Evolutionary conservation across 2,113 vertebrate species (phyloP).

Genomic region (Ictalurus furcatus): DNA sequence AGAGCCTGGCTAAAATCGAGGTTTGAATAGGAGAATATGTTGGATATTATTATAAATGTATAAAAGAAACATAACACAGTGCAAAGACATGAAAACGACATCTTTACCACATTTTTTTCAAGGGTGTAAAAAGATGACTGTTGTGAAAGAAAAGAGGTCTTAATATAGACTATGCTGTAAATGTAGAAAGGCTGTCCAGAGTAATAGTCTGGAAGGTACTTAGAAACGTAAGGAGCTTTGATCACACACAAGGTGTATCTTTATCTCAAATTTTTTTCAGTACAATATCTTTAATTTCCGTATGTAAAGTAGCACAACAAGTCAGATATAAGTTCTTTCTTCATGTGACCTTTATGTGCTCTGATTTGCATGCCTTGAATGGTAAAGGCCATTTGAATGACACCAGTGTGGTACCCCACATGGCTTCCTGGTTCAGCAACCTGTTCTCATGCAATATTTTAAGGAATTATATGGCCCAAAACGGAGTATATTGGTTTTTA

Average conservation of each 20-base stretch:
- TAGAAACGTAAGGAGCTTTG: not conserved
- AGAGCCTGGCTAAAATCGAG: not conserved
- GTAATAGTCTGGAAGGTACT: not conserved
- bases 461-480: not conserved
- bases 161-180: not conserved
- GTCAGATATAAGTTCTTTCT: not conserved
- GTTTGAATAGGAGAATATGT: not conserved
- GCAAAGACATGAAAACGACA: not conserved
- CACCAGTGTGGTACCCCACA: not conserved
- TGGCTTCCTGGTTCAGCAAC: not conserved
- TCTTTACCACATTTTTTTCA: not conserved
- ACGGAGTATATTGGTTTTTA: not conserved
- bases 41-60: not conserved
- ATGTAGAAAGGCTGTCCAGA: no score
- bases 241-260: not conserved
- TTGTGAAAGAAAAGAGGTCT: not conserved
- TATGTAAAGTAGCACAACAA: not conserved
- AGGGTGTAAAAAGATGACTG: not conserved
- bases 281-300: not conserved
- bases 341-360: no score
- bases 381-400: conserved; percentile 14
- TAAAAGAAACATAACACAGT: not conserved
- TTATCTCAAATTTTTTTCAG: not conserved
- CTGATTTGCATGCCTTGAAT: conserved; percentile 27
- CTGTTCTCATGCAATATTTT: not conserved